Base-by-base conservation (phyloP, 1,140 invertebrate species). In the Calliphora vicina region DNA sequence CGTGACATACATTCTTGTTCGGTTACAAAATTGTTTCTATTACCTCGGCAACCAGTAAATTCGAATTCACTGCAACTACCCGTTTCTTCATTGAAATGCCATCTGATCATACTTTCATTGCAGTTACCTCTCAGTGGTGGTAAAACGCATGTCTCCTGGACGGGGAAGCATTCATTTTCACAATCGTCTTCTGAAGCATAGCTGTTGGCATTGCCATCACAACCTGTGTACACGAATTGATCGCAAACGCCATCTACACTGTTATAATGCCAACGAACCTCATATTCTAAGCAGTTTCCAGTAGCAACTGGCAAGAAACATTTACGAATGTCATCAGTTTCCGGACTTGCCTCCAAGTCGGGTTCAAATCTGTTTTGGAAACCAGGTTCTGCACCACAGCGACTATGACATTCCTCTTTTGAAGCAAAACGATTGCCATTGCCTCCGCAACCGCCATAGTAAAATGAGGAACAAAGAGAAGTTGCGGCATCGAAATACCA, bases 141-240 rank as follows among this genome's bases (percentile, higher is more conserved):
- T 87, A 98, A 88, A 80, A 88, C 88, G 91, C 97, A 97, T 0
- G 93, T 89, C 89, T 94, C 94, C 93, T 95, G 94, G 29, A 93
- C 93, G 61, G 93, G 91, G 8, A 93, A 92, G 91, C 97, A 99
- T 76, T 93, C 93, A 83, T 93, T 92, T 84, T 96, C 93, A 91
- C 97, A 99, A 86, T 97, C 94, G 61, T 96, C 93, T 57, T 93
- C 91, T 23, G 92, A 93, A 61, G 93, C 92, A 92, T 97, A 99
- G 86, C 96, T 95, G 89, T 99, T 99, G 81, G 92, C 92, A 89
- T 98, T 98, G 71, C 96, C 96, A 13, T 93, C 94, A 87, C 97
- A 98, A 73, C 97, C 97, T 0, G 94, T 93, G 86, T 96, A 98
- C 5, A 92, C 91, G 91, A 99, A 99, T 84, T 94, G 93, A 83